A percentile compares a stretch with the other conserved stretches of the same genome.
Conservation (phyloP, 1,140 invertebrate genomes). For the Scaptomyza hsui region DNA sequence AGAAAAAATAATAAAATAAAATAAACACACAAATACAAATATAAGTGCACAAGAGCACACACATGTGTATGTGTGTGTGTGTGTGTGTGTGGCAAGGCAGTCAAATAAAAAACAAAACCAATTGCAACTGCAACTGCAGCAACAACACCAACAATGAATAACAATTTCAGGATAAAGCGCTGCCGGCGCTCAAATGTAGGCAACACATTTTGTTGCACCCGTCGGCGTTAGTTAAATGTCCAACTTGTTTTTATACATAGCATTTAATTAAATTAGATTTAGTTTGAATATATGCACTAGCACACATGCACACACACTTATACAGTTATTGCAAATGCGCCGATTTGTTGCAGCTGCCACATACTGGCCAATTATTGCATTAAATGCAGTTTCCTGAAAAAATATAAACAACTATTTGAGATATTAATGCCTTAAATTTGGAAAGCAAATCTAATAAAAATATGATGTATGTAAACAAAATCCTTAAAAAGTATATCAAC, state of each 20-base stretch:
- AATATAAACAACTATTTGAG: not conserved
- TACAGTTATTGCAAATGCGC: constrained; percentile 49
- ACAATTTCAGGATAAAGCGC: constrained; percentile 31
- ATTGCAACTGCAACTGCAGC: constrained; percentile 51
- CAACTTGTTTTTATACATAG: constrained; percentile 41
- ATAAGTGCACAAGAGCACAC: constrained; percentile 39
- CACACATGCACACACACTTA: constrained; percentile 29
- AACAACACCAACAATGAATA: constrained; percentile 22
- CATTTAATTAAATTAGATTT: constrained; percentile 68
- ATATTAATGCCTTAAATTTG: not conserved
- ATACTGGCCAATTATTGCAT: constrained; percentile 50
- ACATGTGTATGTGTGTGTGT: constrained; percentile 10
- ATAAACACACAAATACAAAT: constrained; percentile 72
- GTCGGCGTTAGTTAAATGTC: constrained; percentile 44
- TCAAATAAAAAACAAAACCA: constrained; percentile 80
- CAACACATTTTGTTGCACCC: constrained; percentile 61
- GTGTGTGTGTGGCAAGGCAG: constrained; percentile 42
- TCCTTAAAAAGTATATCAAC: no score
- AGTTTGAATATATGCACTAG: constrained; percentile 42
- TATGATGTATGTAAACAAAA: no score
- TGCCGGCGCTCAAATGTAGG: constrained; percentile 70
- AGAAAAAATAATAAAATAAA: constrained; percentile 81
- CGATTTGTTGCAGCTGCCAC: constrained; percentile 4
- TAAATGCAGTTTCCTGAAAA: constrained; percentile 3
- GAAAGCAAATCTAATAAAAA: not conserved